A percentile compares a stretch with the other conserved stretches of the same genome.
phyloP scores from a whole-genome alignment of 1,140 invertebrate genomes.

The Platorchestia sp. region DNA sequence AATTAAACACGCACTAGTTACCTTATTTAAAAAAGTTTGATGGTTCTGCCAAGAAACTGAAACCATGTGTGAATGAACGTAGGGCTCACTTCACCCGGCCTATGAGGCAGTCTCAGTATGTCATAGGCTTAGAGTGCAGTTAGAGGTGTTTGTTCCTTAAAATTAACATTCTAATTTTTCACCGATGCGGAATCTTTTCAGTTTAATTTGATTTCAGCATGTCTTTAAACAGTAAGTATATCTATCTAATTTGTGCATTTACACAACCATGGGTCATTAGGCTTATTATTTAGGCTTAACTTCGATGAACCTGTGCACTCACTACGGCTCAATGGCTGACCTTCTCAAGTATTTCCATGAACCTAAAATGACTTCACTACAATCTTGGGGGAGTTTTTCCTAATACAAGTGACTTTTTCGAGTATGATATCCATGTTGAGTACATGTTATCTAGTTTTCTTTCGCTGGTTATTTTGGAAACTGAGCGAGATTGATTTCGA shows the following conservation, averaged over 20 bases:
- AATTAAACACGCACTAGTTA: background rate
- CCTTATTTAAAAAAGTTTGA: background rate
- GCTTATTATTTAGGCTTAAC: constrained; percentile 52
- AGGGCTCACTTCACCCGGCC: background rate
- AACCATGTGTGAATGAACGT: background rate
- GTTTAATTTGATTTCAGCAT: background rate
- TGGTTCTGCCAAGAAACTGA: background rate
- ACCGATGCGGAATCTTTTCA: background rate
- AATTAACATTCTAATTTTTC: constrained; percentile 12
- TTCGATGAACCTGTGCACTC: constrained; percentile 26
- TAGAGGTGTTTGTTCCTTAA: constrained; percentile 26
- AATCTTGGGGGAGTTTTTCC: background rate
- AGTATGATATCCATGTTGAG: background rate
- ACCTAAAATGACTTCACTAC: background rate
- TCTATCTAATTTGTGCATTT: background rate
- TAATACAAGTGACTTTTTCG: background rate
- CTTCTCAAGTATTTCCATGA: background rate
- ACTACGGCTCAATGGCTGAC: background rate
- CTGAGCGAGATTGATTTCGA: background rate
- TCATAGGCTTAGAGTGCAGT: constrained; percentile 31
- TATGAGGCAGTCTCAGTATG: background rate
- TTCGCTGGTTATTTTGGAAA: background rate
- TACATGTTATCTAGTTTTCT: background rate
- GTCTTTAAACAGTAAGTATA: constrained; percentile 35
- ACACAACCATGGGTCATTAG: background rate